Percentiles rank a stretch among this genome's conserved stretches.
These are phyloP conservation scores for Caerostris darwini DNA, from an alignment of 1,140 invertebrate genomes.

Conservation along the genomic window DNA sequence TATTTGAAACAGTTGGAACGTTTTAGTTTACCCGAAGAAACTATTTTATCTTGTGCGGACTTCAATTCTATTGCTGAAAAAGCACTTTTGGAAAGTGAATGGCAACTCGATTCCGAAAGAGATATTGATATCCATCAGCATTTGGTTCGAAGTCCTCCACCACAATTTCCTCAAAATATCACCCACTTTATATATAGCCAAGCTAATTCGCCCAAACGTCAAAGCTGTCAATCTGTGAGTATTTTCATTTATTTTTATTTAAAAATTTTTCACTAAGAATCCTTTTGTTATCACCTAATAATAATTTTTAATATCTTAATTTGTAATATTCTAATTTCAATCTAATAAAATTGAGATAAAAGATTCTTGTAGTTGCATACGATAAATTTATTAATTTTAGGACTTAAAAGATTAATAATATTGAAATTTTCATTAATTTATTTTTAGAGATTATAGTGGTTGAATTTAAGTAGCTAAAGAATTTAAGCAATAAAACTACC, in stretches of 20 bases:
- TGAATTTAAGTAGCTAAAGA: too few relatives aligned
- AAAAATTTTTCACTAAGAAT: neutral
- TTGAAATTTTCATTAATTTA: too few relatives aligned
- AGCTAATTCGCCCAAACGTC: conserved; percentile 68
- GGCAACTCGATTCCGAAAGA: conserved; percentile 47
- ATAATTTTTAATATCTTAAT: too few relatives aligned
- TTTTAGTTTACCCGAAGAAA: conserved; percentile 72
- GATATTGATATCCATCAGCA: conserved; percentile 88
- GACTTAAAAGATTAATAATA: too few relatives aligned
- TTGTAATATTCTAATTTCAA: too few relatives aligned
- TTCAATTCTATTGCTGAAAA: conserved; percentile 53
- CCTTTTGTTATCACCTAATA: neutral
- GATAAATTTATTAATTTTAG: too few relatives aligned
- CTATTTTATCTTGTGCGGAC: conserved; percentile 55
- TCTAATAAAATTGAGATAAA: too few relatives aligned
- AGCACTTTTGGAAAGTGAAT: conserved; percentile 59
- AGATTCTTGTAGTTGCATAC: too few relatives aligned
- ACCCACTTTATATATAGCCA: conserved; percentile 79
- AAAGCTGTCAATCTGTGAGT: conserved; percentile 61
- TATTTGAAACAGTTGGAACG: conserved; percentile 85
- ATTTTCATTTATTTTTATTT: neutral
- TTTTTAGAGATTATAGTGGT: too few relatives aligned
- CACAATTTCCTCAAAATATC: conserved; percentile 81
- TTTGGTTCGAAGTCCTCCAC: conserved; percentile 90
- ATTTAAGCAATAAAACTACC: too few relatives aligned